A percentile compares a stretch with the other conserved stretches of the same genome.
Evolutionary conservation across 2,113 vertebrate genomes (phyloP).

Genomic region (Nesoenas mayeri): DNA sequence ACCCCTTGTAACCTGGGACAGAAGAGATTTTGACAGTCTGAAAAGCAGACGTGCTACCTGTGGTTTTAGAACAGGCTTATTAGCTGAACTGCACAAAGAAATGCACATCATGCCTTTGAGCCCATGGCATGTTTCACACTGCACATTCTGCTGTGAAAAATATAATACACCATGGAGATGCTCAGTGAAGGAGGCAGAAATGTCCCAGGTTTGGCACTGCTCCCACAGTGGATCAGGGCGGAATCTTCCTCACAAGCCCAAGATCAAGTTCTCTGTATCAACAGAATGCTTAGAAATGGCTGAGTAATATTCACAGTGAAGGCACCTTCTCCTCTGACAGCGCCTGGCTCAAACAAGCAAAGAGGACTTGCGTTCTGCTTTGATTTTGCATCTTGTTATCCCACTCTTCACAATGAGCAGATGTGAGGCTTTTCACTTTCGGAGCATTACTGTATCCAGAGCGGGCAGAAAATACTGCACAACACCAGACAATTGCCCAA

Average conservation of each 20-base stretch:
- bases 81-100: neutral
- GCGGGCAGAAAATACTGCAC: neutral
- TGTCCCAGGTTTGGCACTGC: neutral
- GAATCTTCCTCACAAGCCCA: neutral
- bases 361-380: neutral
- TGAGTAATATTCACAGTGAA: neutral
- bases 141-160: neutral
- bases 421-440: conserved; percentile 27
- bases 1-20: neutral
- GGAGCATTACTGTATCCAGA: neutral
- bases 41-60: neutral
- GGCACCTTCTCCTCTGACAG: neutral
- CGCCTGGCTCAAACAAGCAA: neutral
- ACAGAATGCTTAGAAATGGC: neutral
- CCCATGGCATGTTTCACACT: neutral
- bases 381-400: conserved; percentile 54
- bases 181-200: neutral
- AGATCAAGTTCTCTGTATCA: neutral
- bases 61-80: neutral
- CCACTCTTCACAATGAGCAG: conserved; percentile 42
- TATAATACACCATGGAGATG: accelerated
- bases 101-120: neutral
- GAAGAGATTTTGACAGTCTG: neutral
- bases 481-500: neutral
- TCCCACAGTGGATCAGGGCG: neutral